phyloP scores from a whole-genome alignment of 2,113 vertebrate species.

The Nesospiza acunhae region DNA sequence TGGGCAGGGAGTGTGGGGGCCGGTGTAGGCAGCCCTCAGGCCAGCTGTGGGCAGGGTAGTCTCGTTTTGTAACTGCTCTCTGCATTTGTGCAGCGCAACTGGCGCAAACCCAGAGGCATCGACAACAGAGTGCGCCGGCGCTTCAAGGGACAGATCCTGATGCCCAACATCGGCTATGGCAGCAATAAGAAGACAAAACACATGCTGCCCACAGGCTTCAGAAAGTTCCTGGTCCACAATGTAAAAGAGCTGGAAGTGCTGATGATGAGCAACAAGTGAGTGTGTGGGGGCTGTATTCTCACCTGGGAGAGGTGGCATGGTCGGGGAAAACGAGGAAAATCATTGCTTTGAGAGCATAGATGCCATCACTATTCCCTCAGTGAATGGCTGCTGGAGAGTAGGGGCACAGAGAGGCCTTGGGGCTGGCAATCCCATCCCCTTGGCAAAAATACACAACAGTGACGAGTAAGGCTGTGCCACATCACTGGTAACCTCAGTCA shows the following conservation, averaged over 20 bases:
- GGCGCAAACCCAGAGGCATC: constrained; percentile 97
- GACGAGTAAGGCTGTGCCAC: accelerated
- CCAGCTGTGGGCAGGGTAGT: accelerated
- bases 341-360: accelerated
- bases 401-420: neutral
- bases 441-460: accelerated
- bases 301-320: accelerated
- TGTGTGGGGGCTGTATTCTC: neutral
- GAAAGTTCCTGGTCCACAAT: constrained; percentile 95
- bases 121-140: constrained; percentile 95
- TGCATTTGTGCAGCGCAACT: constrained; percentile 77
- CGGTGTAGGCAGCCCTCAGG: accelerated
- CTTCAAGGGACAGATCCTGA: constrained; percentile 98
- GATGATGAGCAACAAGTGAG: constrained; percentile 99
- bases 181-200: constrained; percentile 98
- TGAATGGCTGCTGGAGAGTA: too few relatives aligned
- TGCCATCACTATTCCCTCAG: accelerated
- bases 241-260: constrained; percentile 96
- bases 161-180: constrained; percentile 98
- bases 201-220: constrained; percentile 94
- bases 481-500: accelerated
- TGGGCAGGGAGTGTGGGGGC: neutral
- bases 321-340: accelerated
- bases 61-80: accelerated
- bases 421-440: accelerated